Conservation (phyloP, 1,140 invertebrate genomes). For the Proctacanthus coquilletti region DNA sequence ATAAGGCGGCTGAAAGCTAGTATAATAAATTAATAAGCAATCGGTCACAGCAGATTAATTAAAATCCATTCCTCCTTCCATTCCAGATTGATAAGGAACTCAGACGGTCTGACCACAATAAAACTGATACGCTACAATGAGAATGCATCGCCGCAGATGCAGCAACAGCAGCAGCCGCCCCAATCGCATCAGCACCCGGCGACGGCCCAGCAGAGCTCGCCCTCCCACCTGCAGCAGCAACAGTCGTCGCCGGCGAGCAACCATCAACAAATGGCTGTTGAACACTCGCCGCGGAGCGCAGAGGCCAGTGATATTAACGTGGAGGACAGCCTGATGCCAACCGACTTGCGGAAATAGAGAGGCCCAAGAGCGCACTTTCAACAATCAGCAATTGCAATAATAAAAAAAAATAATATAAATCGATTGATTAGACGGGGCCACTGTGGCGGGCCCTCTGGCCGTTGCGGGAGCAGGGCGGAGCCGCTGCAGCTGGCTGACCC, state of each 20-base stretch:
- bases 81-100: conserved; percentile 26
- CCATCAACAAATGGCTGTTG: too few relatives aligned
- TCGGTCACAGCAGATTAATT: background rate
- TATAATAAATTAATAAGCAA: too few relatives aligned
- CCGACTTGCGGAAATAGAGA: background rate
- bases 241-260: too few relatives aligned
- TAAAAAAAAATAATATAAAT: too few relatives aligned
- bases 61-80: background rate
- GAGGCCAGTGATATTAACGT: background rate
- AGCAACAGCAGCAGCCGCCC: background rate
- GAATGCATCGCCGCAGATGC: conserved; percentile 5
- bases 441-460: too few relatives aligned
- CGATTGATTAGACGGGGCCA: too few relatives aligned
- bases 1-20: too few relatives aligned
- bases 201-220: background rate
- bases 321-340: background rate
- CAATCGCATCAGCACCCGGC: background rate
- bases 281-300: too few relatives aligned
- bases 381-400: too few relatives aligned
- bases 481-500: too few relatives aligned
- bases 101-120: conserved; percentile 29
- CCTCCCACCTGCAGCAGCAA: background rate
- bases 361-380: too few relatives aligned
- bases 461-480: too few relatives aligned
- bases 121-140: conserved; percentile 28